Evolutionary conservation across 2,113 vertebrate species (phyloP).

Genomic region (Typhlomys cinereus): DNA sequence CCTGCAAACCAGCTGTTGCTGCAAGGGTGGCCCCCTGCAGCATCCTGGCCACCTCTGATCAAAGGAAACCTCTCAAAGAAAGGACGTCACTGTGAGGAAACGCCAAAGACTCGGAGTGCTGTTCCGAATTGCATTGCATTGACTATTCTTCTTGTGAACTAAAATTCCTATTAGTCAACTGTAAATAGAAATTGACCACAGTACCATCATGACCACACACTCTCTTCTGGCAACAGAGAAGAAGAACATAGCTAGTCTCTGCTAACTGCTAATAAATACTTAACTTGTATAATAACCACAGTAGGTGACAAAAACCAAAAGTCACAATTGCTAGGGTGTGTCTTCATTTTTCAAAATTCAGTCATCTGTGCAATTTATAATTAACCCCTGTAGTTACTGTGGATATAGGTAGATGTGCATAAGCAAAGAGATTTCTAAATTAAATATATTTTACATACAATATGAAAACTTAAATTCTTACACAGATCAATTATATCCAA

Average conservation of each 20-base stretch:
- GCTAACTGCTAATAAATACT: background rate
- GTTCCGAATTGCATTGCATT: background rate
- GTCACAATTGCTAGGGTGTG: background rate
- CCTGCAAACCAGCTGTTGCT: background rate
- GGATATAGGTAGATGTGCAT: background rate
- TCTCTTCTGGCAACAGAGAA: background rate
- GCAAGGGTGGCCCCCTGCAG: background rate
- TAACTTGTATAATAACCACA: background rate
- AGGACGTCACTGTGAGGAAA: background rate
- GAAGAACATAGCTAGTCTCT: background rate
- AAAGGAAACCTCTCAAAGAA: background rate
- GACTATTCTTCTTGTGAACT: background rate
- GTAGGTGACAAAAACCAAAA: background rate
- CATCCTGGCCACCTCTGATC: background rate
- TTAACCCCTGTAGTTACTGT: background rate
- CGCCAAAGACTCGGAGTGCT: background rate
- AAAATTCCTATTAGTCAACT: constrained; percentile 6
- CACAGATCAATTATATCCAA: background rate
- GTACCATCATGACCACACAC: background rate
- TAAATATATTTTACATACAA: constrained; percentile 34
- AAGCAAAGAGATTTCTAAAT: constrained; percentile 8
- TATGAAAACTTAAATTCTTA: constrained; percentile 31
- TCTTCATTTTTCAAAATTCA: constrained; percentile 3
- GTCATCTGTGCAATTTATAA: constrained; percentile 39
- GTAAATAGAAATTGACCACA: constrained; percentile 11